A percentile compares a stretch with the other conserved stretches of the same genome.
phyloP scores from a whole-genome alignment of 2,797 vertebrate genomes.

The Semaprochilodus insignis region DNA sequence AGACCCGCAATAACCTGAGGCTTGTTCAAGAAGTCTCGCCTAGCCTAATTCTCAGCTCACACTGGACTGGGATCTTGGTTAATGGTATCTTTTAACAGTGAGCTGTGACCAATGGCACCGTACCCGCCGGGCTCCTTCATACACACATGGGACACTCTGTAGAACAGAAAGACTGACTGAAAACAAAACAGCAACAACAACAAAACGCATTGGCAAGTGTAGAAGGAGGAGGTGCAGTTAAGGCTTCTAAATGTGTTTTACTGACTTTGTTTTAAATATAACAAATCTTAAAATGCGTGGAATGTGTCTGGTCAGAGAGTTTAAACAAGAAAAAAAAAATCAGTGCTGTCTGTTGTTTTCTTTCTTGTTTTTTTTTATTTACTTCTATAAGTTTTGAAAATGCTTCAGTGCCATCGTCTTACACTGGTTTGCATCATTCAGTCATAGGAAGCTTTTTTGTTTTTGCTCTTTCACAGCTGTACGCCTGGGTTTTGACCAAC shows the following conservation, averaged over 20 bases:
- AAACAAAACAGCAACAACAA: constrained; percentile 56
- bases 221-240: constrained; percentile 60
- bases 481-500: constrained; percentile 59
- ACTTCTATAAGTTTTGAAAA: constrained; percentile 81
- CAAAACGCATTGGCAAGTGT: constrained; percentile 62
- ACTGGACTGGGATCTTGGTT: constrained; percentile 73
- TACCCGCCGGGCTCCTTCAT: constrained; percentile 65
- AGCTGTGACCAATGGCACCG: background rate
- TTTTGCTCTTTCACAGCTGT: constrained; percentile 69
- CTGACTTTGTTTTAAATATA: constrained; percentile 85
- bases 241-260: constrained; percentile 90
- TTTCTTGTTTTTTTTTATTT: constrained; percentile 74
- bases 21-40: constrained; percentile 52
- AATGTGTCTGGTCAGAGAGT: constrained; percentile 90
- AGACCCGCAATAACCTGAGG: constrained; percentile 83
- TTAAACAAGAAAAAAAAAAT: constrained; percentile 76
- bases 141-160: constrained; percentile 76
- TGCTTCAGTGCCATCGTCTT: constrained; percentile 88
- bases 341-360: constrained; percentile 83
- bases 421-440: constrained; percentile 81
- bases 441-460: constrained; percentile 77
- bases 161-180: constrained; percentile 59
- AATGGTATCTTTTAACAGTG: constrained; percentile 52
- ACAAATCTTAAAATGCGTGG: constrained; percentile 89
- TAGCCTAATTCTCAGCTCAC: constrained; percentile 57